Base-by-base conservation (phyloP, 2,113 vertebrate genomes). In the Dipodomys spectabilis region DNA sequence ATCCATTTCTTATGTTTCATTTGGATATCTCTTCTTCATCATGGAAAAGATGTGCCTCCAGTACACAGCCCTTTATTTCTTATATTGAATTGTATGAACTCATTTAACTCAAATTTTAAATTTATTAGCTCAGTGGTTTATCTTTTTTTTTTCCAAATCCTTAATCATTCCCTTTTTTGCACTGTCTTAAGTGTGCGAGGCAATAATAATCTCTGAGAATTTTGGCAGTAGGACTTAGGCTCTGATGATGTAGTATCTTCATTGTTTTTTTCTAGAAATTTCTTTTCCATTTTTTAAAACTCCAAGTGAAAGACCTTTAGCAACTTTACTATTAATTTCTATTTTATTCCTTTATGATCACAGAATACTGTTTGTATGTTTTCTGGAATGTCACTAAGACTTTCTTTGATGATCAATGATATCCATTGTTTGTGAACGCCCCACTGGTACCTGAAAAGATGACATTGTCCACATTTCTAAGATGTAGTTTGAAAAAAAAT, bases 161-260 rank as follows among this genome's bases (percentile, higher is more conserved):
- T 91, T 79, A 87, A 71, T 75, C 49, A 90, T 44, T 93, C 68
- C 28, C 92, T 78, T 90, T 87, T 94, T 80, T 87, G 8, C 62
- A 84, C 44, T 57, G 23, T 53, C 87, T 83, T 79, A 90, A 53
- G 25, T 57, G 15, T 27, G 12, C 10, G 32, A 78, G 44, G 44
- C 30, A 28, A 6, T 19, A 20, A 13, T 57, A 19, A 91, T 67
- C 83, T 92, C 44, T 85, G n/a, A 83, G 60, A n/a, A 95, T 2
- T 45, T 69, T 10, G 81, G 72, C 72, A 84, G 64, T 0, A 88
- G 44, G 12, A 20, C 23, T 77, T 28, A 72, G 15, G 30, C 62
- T 82, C 57, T 87, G 44, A 25, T 68, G 73, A 75, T 11, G 49
- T 53, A 53, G 49, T 77, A 75, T 72, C 71, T 90, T 64, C 30